Evolutionary conservation across 1,140 invertebrate species (phyloP).

Genomic region (Olivierus martensii): DNA sequence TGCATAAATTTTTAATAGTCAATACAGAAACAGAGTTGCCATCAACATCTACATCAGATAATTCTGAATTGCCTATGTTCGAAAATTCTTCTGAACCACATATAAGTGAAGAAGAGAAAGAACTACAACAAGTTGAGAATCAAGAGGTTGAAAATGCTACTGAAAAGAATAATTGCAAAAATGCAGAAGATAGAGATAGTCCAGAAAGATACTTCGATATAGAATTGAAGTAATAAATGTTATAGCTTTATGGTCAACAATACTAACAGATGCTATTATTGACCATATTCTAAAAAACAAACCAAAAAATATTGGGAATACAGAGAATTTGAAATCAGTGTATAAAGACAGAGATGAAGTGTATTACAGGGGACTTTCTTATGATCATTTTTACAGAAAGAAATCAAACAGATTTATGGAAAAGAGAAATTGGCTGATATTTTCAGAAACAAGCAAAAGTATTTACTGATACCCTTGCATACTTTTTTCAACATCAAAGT

Average conservation of each 20-base stretch:
- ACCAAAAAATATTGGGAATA: neutral
- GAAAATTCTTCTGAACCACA: neutral
- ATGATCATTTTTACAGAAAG: neutral
- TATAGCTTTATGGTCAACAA: neutral
- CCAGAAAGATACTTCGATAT: too few relatives aligned
- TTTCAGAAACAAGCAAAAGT: conserved; percentile 5
- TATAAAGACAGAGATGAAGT: conserved; percentile 5
- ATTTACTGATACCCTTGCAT: conserved; percentile 1
- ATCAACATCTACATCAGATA: neutral
- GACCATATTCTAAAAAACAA: neutral
- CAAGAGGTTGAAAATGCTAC: neutral
- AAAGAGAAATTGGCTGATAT: neutral
- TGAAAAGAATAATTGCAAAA: neutral
- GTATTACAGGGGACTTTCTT: conserved; percentile 1
- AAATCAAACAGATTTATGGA: conserved; percentile 1
- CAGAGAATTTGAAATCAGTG: neutral
- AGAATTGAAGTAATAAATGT: too few relatives aligned
- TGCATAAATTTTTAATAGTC: neutral
- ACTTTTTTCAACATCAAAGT: neutral
- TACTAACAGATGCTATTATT: neutral
- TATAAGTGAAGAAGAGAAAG: neutral
- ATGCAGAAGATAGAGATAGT: too few relatives aligned
- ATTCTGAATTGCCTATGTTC: neutral
- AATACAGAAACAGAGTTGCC: neutral
- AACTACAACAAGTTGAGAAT: neutral